Conservation (phyloP, 2,113 vertebrate genomes). For the Siniperca knerii region DNA sequence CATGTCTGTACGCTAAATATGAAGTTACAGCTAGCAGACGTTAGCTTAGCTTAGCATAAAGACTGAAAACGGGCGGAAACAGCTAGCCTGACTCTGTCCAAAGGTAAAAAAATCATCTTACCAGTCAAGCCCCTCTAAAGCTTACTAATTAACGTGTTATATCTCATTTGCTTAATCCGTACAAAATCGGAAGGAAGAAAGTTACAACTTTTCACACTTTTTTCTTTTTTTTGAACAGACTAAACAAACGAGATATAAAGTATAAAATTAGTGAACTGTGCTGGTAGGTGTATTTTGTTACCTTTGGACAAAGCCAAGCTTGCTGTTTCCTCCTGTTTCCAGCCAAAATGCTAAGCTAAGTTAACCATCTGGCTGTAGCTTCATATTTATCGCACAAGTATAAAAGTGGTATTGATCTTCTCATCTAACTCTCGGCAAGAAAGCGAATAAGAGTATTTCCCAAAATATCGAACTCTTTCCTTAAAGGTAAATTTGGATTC, state of each 20-base stretch:
- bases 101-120: not conserved
- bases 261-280: not conserved
- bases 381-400: not conserved
- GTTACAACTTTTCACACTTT: too few species aligned
- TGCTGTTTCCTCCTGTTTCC: not conserved
- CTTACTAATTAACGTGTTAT: not conserved
- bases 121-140: not conserved
- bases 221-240: not conserved
- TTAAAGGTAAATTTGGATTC: not conserved
- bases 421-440: not conserved
- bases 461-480: not conserved
- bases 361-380: not conserved
- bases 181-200: not conserved
- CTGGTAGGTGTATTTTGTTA: not conserved
- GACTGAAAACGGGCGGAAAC: not conserved
- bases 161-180: not conserved
- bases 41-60: constrained; percentile 13
- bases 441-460: not conserved
- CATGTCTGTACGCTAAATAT: not conserved
- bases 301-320: not conserved
- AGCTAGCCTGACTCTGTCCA: not conserved
- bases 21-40: not conserved
- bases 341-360: not conserved
- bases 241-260: not conserved
- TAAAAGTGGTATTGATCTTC: too few species aligned